A percentile compares a stretch with the other conserved stretches of the same genome.
These are phyloP conservation scores for Callyntrura guangdongensis DNA, from an alignment of 2,888 invertebrate genomes.

Conservation along the genomic window DNA sequence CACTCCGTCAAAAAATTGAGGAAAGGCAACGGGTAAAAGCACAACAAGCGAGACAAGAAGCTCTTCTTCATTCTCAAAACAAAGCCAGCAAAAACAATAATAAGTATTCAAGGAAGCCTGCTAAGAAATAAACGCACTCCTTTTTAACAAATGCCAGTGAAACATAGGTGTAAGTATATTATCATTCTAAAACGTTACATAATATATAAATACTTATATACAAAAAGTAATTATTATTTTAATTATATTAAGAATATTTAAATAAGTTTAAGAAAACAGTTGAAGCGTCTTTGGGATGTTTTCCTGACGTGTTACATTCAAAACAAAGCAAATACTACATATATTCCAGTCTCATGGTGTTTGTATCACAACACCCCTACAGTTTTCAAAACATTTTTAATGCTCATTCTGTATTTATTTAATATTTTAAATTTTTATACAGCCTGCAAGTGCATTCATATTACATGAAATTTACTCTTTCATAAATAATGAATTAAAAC, in stretches of 20 bases:
- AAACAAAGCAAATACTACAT: background rate
- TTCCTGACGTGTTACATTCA: background rate
- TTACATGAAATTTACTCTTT: constrained; percentile 22
- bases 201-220: constrained; percentile 22
- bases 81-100: constrained; percentile 78
- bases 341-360: constrained; percentile 24
- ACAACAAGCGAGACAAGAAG: constrained; percentile 84
- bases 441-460: background rate
- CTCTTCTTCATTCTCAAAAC: constrained; percentile 82
- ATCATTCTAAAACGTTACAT: constrained; percentile 7
- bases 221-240: background rate
- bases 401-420: constrained; percentile 31
- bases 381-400: constrained; percentile 3
- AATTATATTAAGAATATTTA: background rate
- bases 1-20: constrained; percentile 86
- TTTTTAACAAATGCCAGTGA: constrained; percentile 81
- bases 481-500: background rate
- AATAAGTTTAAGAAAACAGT: background rate
- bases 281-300: background rate
- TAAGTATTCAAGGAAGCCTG: constrained; percentile 83
- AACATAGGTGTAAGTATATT: constrained; percentile 70
- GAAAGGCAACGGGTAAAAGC: constrained; percentile 86
- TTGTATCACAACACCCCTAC: constrained; percentile 37
- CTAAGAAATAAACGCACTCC: constrained; percentile 78
- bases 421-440: constrained; percentile 1